These are phyloP conservation scores for Sarcophaga peregrina DNA, from an alignment of 1,140 invertebrate species.

Conservation along the genomic window DNA sequence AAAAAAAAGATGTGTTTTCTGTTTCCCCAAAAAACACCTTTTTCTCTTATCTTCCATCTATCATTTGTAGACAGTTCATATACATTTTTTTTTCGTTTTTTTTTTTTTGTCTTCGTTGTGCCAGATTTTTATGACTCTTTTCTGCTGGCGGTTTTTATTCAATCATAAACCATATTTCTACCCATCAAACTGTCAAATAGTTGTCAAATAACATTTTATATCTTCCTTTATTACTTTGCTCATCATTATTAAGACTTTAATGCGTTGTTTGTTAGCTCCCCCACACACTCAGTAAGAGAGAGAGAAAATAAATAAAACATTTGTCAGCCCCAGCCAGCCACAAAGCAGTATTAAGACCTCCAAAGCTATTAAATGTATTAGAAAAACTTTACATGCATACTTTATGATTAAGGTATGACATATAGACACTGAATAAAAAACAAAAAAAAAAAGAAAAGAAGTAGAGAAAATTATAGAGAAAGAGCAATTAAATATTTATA, in stretches of 20 bases:
- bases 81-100: too few relatives aligned
- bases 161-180: background rate
- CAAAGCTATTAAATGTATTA: background rate
- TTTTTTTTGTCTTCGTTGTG: too few relatives aligned
- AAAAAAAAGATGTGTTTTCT: too few relatives aligned
- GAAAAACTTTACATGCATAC: background rate
- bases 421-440: background rate
- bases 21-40: too few relatives aligned
- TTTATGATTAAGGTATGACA: background rate
- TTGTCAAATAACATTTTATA: conserved; percentile 12
- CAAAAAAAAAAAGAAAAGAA: background rate
- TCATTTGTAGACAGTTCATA: too few relatives aligned
- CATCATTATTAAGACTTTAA: conserved; percentile 10
- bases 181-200: conserved; percentile 14
- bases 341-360: background rate
- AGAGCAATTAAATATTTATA: conserved; percentile 10
- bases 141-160: too few relatives aligned
- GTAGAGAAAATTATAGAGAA: background rate
- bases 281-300: background rate
- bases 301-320: background rate
- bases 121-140: too few relatives aligned
- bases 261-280: background rate
- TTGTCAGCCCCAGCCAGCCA: background rate
- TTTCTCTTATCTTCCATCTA: too few relatives aligned
- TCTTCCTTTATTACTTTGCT: background rate